Base-by-base conservation (phyloP, 2,113 vertebrate species). In the Setophaga coronata region DNA sequence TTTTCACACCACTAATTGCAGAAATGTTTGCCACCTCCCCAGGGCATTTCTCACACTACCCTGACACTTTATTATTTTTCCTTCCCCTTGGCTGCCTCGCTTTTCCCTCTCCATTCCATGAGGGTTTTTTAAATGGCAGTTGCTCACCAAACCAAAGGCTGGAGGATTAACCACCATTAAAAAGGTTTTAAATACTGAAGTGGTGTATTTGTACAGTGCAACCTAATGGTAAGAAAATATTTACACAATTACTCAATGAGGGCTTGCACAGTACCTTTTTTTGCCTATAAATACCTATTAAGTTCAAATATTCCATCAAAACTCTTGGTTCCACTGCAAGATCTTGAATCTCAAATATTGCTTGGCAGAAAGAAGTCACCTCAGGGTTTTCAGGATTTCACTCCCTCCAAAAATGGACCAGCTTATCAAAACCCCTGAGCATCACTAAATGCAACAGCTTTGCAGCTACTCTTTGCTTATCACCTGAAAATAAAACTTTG, bases 1-100 rank as follows among this genome's bases (percentile, higher is more conserved):
- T 90, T 95, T 95, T 94, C 95, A 86, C 81, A 87, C 95, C 26
- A 17, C 83, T 97, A 95, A 96, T 96, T 95, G 95, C 90, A 90
- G 84, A 87, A 95, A 61, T 72, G 70, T 85, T 97, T 95, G 79
- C 85, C 90, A 62, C 93, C 69, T 95, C 97, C 95, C 81, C 42
- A 53, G 79, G 96, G 87, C 53, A 81, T 93, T 97, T 94, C 95
- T 97, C 93, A 91, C 95, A 69, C 62, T 74, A 29, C 19, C 87
- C 57, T 89, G 89, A 89, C 83, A 89, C 53, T 74, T 96, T 40
- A 85, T 93, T 67, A 89, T 91, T 83, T 86, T 82, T 16, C 77
- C 48, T 62, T 71, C 31, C 21, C 17, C 18, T 19, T 3, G 2
- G 12, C 28, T 1, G 1, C 48, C 61, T 58, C 17, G 19, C 14